Evolutionary conservation across 1,140 invertebrate species (phyloP).

Genomic region (Hyposmocoma kahamanoa): DNA sequence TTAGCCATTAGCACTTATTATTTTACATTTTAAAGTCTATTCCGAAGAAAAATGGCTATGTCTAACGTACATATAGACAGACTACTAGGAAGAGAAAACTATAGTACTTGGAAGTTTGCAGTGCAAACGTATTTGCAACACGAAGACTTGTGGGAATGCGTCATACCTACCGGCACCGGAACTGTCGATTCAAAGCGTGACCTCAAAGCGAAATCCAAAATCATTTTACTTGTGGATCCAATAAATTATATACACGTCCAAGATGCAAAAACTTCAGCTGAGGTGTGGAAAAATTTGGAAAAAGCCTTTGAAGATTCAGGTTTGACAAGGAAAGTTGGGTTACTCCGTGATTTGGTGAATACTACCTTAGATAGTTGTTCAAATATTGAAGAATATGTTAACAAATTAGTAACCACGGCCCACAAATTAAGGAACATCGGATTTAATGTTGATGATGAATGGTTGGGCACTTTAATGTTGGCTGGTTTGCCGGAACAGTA

Average conservation of each 20-base stretch:
- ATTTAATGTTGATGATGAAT: slow-evolving; percentile 29
- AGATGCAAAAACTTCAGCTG: slow-evolving; percentile 19
- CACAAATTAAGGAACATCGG: slow-evolving; percentile 31
- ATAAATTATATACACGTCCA: slow-evolving; percentile 26
- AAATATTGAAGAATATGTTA: slow-evolving; percentile 16
- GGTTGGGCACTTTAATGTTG: neutral
- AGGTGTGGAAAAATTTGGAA: slow-evolving; percentile 27
- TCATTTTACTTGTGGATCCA: neutral
- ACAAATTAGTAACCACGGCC: slow-evolving; percentile 31
- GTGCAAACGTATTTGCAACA: neutral
- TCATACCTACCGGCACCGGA: neutral
- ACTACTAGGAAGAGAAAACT: neutral
- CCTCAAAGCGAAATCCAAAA: neutral
- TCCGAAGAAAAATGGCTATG: too few species aligned
- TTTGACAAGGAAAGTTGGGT: slow-evolving; percentile 26
- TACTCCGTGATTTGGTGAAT: slow-evolving; percentile 23
- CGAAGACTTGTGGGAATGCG: neutral
- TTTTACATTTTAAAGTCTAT: too few species aligned
- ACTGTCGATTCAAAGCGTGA: neutral
- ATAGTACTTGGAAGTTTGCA: neutral
- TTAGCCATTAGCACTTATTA: too few species aligned
- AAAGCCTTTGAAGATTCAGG: slow-evolving; percentile 30
- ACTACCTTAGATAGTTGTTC: slow-evolving; percentile 23
- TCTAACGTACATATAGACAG: too few species aligned
- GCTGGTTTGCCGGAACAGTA: slow-evolving; percentile 23